A percentile compares a stretch with the other conserved stretches of the same genome.
These are phyloP conservation scores for Calliscelio sp. DNA, from an alignment of 2,888 invertebrate species.

Conservation along the genomic window DNA sequence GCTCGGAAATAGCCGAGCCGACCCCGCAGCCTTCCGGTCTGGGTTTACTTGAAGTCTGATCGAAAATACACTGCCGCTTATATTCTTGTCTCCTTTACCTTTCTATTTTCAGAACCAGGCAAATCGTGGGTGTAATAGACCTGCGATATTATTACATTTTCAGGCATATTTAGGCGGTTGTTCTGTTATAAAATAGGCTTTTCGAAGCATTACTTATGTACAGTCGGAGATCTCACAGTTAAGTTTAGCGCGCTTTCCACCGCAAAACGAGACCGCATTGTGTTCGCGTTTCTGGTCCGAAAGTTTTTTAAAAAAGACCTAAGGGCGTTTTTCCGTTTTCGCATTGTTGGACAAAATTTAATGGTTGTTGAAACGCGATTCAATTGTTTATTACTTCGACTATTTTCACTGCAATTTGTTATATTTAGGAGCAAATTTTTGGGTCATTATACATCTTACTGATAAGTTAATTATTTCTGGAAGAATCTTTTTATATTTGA, in stretches of 20 bases:
- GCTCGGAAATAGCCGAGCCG: conserved; percentile 80
- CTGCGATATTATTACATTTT: not conserved
- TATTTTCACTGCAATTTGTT: too few species aligned
- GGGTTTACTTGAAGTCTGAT: conserved; percentile 64
- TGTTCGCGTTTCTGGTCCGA: not conserved
- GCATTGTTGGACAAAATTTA: not conserved
- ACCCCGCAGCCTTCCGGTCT: conserved; percentile 67
- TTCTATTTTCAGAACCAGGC: conserved; percentile 47
- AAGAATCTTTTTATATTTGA: too few species aligned
- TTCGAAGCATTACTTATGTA: conserved; percentile 15
- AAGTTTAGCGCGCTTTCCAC: not conserved
- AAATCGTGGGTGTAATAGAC: not conserved
- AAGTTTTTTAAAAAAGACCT: not conserved
- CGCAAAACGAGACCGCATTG: conserved; percentile 11
- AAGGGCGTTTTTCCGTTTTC: not conserved
- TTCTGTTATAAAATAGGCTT: not conserved
- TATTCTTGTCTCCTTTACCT: conserved; percentile 19
- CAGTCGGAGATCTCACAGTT: not conserved
- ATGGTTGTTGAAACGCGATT: not conserved
- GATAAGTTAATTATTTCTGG: too few species aligned
- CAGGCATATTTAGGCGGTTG: not conserved
- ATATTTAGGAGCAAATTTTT: too few species aligned
- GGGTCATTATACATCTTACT: too few species aligned
- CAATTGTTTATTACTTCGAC: not conserved
- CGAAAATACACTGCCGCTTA: conserved; percentile 66